Evolutionary conservation across 1,140 invertebrate species (phyloP).

Genomic region (Harpegnathos saltator): DNA sequence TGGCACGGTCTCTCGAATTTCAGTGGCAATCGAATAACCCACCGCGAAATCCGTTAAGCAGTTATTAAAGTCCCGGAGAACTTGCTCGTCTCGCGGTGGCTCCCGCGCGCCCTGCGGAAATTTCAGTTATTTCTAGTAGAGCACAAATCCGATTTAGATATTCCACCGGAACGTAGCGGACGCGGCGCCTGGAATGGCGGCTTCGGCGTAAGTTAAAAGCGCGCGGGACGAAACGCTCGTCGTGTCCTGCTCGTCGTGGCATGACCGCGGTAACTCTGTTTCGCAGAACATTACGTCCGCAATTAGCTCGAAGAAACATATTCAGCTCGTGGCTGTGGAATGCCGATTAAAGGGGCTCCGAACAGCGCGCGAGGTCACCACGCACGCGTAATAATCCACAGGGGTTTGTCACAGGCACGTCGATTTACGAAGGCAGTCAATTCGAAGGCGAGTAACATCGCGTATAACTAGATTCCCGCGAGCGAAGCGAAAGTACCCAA

Average conservation of each 20-base stretch:
- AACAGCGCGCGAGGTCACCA: slow-evolving; percentile 2
- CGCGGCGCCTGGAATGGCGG: slow-evolving; percentile 5
- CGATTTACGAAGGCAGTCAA: too few species aligned
- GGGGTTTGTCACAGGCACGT: background rate
- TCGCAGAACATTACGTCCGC: slow-evolving; percentile 65
- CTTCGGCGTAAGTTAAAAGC: slow-evolving; percentile 41
- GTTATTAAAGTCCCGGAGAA: slow-evolving; percentile 61
- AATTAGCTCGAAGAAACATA: slow-evolving; percentile 58
- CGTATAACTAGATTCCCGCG: background rate
- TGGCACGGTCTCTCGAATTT: slow-evolving; percentile 38
- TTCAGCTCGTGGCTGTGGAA: background rate
- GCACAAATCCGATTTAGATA: slow-evolving; percentile 67
- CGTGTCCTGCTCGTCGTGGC: slow-evolving; percentile 55
- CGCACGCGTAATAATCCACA: slow-evolving; percentile 26
- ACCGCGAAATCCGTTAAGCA: slow-evolving; percentile 53
- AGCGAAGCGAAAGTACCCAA: background rate
- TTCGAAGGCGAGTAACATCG: background rate
- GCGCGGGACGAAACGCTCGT: slow-evolving; percentile 1
- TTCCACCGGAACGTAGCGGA: slow-evolving; percentile 22
- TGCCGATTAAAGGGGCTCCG: slow-evolving; percentile 1
- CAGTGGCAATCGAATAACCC: slow-evolving; percentile 54
- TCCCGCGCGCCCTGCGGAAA: slow-evolving; percentile 37
- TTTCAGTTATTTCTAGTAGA: slow-evolving; percentile 61
- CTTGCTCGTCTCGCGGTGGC: slow-evolving; percentile 45
- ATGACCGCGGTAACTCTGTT: slow-evolving; percentile 57